Evolutionary conservation across 2,888 invertebrate genomes (phyloP), one percentile per base, ranked within the genome.

Genomic region (Automeris io): DNA sequence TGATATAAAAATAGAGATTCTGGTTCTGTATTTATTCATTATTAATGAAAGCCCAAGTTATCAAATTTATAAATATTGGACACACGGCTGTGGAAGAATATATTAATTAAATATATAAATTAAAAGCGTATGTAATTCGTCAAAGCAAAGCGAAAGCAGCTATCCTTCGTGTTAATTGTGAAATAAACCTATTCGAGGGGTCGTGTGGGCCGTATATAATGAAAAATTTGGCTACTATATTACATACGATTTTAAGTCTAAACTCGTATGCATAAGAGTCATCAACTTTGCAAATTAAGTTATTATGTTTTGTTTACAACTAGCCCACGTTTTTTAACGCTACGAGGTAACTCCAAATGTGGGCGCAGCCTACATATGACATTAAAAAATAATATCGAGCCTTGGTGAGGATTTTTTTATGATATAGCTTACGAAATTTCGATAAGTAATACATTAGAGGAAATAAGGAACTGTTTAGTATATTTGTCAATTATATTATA

Each of bases 281-380:
- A 47, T 43, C 39, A 38, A 40, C 40, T 31, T 31, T 37, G 51
- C 41, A 48, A 45, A 40, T 43, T 43, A 37, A 42, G 33, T 45
- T 44, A 45, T 47, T 42, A 45, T 43, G 49, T 50, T 61, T 45
- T 69, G 61, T 70, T 67, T 69, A 70, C 71, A 60, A 67, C 51
- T 60, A 59, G 61, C 74, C 76, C 73, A 78, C 74, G 72, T 62
- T 70, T 70, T 67, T 77, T 78, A 58, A 58, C 57, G 54, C 57
- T 44, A 57, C 48, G 47, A 56, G 55, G 59, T 50, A 54, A 51
- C 48, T 40, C 49, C 37, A 41, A 52, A 59, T 61, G 79, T 78
- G 71, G 81, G 81, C 71, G 76, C 76, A 51, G 57, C 78, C 78
- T 77, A 79, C 79, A 64, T 70, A 48, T 41, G 50, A 51, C 51